Base-by-base conservation (phyloP, 2,797 vertebrate species). In the Rallus crepitans region DNA sequence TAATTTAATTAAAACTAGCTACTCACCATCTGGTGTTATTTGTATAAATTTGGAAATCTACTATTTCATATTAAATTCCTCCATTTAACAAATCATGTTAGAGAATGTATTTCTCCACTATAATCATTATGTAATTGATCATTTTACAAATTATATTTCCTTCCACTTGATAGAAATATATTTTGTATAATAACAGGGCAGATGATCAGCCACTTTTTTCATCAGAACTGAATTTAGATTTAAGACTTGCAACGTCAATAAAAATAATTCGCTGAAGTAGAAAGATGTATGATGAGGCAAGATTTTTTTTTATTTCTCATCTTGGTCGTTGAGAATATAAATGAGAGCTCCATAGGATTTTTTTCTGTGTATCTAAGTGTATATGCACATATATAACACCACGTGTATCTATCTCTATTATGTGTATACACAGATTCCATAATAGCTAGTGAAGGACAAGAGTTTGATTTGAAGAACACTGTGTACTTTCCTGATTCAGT, bases 1-100 rank as follows among this genome's bases (percentile, higher is more conserved):
- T 98, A 98, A 98, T 98, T 98, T 98, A 98, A 98, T 98, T 98
- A 98, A 98, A 97, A 97, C 73, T 97, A 97, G 92, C 94, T 97
- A 89, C 87, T 97, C 97, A 92, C 97, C 98, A 98, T 98, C 98
- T 98, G 98, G 90, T 97, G 95, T 98, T 98, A 98, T 97, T 98
- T 97, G 94, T 98, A 93, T 94, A 97, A 98, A 97, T 97, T 96
- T 97, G 96, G 96, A 96, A 97, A 98, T 98, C 95, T 96, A 97
- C 94, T 95, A 97, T 97, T 98, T 97, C 92, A 69, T 96, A 96
- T 96, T 92, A 96, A 97, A 97, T 96, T 95, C 89, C 56, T 96
- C 85, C 93, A 89, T 98, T 97, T 98, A 96, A 96, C 96, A 95
- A 97, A 97, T 97, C 95, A 94, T 94, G 89, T 95, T 97, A 94